Percentiles rank a stretch among this genome's conserved stretches.
These are phyloP conservation scores for Bradypodion ventrale DNA, from an alignment of 2,797 vertebrate species.

Conservation along the genomic window DNA sequence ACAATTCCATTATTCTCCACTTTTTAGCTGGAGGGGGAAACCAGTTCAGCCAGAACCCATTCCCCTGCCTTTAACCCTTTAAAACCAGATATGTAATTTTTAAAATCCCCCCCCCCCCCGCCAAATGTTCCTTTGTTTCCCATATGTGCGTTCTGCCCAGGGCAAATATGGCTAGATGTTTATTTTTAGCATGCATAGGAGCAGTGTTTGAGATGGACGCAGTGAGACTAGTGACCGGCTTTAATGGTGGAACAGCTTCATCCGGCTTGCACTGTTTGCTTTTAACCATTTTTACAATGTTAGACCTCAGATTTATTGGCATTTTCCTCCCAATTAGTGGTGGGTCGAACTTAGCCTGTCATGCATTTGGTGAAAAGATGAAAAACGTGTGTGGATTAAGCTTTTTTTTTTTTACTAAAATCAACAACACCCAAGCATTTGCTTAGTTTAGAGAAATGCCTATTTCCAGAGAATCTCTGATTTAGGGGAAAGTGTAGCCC, in stretches of 20 bases:
- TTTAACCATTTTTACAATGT: constrained; percentile 54
- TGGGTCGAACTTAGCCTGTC: constrained; percentile 69
- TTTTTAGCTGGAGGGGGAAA: constrained; percentile 53
- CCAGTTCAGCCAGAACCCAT: constrained; percentile 53
- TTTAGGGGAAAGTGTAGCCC: not conserved
- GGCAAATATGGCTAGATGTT: constrained; percentile 66
- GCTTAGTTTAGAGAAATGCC: not conserved
- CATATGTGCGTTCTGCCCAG: constrained; percentile 59
- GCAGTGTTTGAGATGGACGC: constrained; percentile 33
- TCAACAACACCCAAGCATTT: constrained; percentile 54
- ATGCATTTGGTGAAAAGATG: constrained; percentile 8
- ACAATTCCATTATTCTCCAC: not conserved
- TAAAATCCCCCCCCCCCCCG: constrained; percentile 50
- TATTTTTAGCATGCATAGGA: constrained; percentile 57
- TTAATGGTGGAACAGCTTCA: constrained; percentile 63
- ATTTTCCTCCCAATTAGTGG: constrained; percentile 44
- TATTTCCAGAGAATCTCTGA: not conserved
- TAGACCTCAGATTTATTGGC: constrained; percentile 50
- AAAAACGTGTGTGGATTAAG: not conserved
- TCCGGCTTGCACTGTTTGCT: constrained; percentile 59
- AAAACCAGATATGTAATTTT: too few species aligned
- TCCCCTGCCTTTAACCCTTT: constrained; percentile 28
- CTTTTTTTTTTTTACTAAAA: constrained; percentile 48
- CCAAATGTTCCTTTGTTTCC: constrained; percentile 65
- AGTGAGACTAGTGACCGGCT: constrained; percentile 55